Base-by-base conservation (phyloP, 2,113 vertebrate genomes). In the Entomyzon cyanotis region DNA sequence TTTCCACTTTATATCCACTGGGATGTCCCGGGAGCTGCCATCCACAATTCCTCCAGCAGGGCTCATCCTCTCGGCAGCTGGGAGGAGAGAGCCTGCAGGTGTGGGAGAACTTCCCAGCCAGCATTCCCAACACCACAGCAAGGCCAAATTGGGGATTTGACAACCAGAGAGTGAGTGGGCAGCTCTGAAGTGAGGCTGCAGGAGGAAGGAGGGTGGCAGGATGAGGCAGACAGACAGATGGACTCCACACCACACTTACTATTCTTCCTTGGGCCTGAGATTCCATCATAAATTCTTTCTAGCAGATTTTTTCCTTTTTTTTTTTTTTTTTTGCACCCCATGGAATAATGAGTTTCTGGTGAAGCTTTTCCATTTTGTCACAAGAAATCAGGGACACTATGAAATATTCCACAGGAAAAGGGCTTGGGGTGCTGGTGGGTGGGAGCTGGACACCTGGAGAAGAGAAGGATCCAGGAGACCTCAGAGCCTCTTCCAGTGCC, bases 261-360 rank as follows among this genome's bases (percentile, higher is more conserved):
- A 59, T 28, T 12, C 25, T 35, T 86, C 58, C 62, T 59, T 0
- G 0, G 31, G 25, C 23, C 56, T 68, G 8, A 47, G 28, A 64
- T 80, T 52, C 46, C 46, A 22, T 58, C 60, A 84, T 4, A 22
- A 44, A 39, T n/a, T 42, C 12, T 80, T 89, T 91, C 73, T 60
- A 91, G 59, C 24, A 3, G 5, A n/a, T 64, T 33, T 69, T 9
- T 23, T 22, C 11, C 0, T 7, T n/a, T 13, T 19, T 15, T 20
- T 25, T 22, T 16, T 31, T 27, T 15, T 28, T 5, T 11, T 5
- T 2, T 1, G n/a, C n/a, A n/a, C 2, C 6, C 0, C 12, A 14
- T 5, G 16, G 25, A 83, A 44, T 53, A 70, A 18, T 0, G 4
- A 24, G 21, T 84, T 94, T 33, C 33, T 73, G 9, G 6, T 33